A percentile compares a stretch with the other conserved stretches of the same genome.
phyloP scores from a whole-genome alignment of 2,888 invertebrate genomes.

The Stratiomys singularior region DNA sequence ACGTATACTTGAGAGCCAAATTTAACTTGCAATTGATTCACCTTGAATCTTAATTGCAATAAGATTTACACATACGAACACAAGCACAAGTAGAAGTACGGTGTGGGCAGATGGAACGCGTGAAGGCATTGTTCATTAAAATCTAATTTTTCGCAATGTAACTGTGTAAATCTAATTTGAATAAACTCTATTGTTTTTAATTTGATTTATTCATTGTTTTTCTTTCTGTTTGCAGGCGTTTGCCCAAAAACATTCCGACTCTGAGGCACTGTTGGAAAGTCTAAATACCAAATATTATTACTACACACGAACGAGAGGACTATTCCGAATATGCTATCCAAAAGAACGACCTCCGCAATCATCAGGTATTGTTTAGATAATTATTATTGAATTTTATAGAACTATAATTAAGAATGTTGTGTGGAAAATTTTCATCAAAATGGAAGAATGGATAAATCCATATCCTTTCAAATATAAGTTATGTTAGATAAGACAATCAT shows the following conservation, averaged over 20 bases:
- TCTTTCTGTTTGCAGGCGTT: constrained; percentile 72
- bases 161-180: background rate
- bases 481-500: too few relatives aligned
- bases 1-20: background rate
- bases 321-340: constrained; percentile 94
- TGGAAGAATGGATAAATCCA: too few relatives aligned
- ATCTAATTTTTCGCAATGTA: constrained; percentile 12
- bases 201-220: background rate
- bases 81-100: background rate
- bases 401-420: constrained; percentile 48
- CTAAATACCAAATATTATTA: constrained; percentile 88
- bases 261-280: constrained; percentile 77
- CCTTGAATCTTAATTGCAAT: constrained; percentile 18
- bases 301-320: constrained; percentile 91
- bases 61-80: background rate
- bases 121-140: background rate
- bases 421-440: too few relatives aligned
- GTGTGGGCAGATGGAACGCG: constrained; percentile 1
- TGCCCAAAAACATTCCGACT: constrained; percentile 76
- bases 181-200: too few relatives aligned
- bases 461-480: too few relatives aligned
- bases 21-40: constrained; percentile 11
- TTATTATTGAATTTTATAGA: constrained; percentile 52
- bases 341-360: constrained; percentile 84
- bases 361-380: constrained; percentile 67